Percentiles rank a stretch among this genome's conserved stretches.
Conservation (phyloP, 2,797 vertebrate genomes). For the Liasis olivaceus region DNA sequence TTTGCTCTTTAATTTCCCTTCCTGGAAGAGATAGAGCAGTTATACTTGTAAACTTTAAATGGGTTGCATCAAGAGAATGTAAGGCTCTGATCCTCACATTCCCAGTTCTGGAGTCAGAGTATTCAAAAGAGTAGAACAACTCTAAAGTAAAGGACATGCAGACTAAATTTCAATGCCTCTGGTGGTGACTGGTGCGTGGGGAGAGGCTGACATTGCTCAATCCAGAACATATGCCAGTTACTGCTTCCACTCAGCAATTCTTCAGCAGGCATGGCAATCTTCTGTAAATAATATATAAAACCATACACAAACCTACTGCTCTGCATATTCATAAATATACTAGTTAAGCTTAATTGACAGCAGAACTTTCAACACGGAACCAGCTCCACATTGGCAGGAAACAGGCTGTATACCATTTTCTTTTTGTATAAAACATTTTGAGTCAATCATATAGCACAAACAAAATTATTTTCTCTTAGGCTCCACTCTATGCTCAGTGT, state of each 20-base stretch:
- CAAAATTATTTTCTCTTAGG: conserved; percentile 15
- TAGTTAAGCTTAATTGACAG: conserved; percentile 17
- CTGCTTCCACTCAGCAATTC: conserved; percentile 17
- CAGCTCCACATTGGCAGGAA: conserved; percentile 2
- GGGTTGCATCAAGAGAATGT: conserved; percentile 37
- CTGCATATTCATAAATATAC: conserved; percentile 40
- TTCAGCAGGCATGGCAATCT: conserved; percentile 17
- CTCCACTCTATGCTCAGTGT: not conserved
- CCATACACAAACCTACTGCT: conserved; percentile 5
- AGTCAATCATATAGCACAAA: conserved; percentile 16
- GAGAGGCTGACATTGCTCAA: not conserved
- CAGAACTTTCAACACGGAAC: conserved; percentile 17
- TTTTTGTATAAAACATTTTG: conserved; percentile 22
- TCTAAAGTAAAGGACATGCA: not conserved
- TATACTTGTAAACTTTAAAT: conserved; percentile 50
- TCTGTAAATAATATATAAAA: conserved; percentile 23
- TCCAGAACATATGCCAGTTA: conserved; percentile 26
- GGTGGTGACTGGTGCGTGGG: not conserved
- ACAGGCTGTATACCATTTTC: conserved; percentile 4
- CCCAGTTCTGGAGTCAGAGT: not conserved
- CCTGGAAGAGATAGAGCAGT: conserved; percentile 49
- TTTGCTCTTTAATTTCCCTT: conserved; percentile 45
- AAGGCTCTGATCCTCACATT: not conserved
- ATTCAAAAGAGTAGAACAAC: not conserved
- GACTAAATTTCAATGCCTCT: not conserved